These are phyloP conservation scores for Perca schrenkii DNA, from an alignment of 2,113 vertebrate genomes.

Conservation along the genomic window DNA sequence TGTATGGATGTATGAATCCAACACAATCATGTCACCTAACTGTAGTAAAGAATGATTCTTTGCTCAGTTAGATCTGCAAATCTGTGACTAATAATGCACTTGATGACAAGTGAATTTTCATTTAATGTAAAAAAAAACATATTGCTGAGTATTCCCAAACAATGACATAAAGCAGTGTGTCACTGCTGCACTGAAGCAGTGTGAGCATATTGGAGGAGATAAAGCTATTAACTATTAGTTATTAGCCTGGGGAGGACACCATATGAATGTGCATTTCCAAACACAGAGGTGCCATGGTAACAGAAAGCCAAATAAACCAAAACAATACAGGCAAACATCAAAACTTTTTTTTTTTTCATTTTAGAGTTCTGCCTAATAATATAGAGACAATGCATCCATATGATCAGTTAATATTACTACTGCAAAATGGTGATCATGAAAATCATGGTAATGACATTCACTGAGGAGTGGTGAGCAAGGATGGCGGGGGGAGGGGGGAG, in stretches of 20 bases:
- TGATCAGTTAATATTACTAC: slow-evolving; percentile 31
- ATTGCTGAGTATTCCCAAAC: neutral
- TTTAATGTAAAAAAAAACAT: neutral
- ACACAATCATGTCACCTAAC: neutral
- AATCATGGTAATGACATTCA: slow-evolving; percentile 68
- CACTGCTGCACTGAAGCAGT: neutral
- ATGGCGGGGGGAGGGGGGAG: slow-evolving; percentile 53
- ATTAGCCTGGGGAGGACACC: neutral
- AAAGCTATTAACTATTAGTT: neutral
- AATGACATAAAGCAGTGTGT: neutral
- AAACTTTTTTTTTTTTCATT: slow-evolving; percentile 6
- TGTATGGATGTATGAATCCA: neutral
- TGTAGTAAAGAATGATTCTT: neutral
- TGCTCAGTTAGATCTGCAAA: neutral
- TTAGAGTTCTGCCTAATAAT: slow-evolving; percentile 18
- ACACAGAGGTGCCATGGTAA: slow-evolving; percentile 48
- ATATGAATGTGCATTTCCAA: slow-evolving; percentile 72
- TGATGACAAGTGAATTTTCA: neutral
- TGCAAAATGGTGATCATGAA: slow-evolving; percentile 61
- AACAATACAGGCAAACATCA: slow-evolving; percentile 53
- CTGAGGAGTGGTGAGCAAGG: slow-evolving; percentile 73
- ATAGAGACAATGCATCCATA: slow-evolving; percentile 46
- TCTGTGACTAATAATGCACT: neutral
- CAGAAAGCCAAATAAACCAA: slow-evolving; percentile 53
- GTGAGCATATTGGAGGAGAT: slow-evolving; percentile 4